Evolutionary conservation across 2,113 vertebrate species (phyloP).

Genomic region (Crotalus helleri): DNA sequence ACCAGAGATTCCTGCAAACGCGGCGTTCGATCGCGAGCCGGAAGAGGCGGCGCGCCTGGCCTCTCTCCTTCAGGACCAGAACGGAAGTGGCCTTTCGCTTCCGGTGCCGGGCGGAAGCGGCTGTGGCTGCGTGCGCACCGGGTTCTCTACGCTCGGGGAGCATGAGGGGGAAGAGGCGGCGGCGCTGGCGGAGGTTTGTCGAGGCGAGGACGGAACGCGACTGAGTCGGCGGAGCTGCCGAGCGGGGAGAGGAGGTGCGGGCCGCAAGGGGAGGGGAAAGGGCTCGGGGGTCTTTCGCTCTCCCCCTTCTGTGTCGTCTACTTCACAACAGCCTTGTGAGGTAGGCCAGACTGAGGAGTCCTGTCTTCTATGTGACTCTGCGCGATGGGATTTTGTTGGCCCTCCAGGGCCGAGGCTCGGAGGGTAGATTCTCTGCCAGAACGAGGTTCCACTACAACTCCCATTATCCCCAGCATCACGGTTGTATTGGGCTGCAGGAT

Average conservation of each 20-base stretch:
- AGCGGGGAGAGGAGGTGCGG: accelerated
- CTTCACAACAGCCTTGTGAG: neutral
- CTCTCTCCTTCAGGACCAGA: neutral
- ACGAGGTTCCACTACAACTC: neutral
- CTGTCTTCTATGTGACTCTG: neutral
- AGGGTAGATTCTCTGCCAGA: neutral
- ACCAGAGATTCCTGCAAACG: neutral
- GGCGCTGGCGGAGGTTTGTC: neutral
- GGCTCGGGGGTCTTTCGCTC: neutral
- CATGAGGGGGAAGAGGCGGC: neutral
- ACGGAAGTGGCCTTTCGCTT: neutral
- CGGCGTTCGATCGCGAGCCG: neutral
- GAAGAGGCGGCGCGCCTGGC: neutral
- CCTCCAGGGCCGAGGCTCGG: neutral
- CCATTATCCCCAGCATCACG: neutral
- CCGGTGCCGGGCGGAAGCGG: neutral
- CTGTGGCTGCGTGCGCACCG: neutral
- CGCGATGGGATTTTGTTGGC: neutral
- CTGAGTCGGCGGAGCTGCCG: neutral
- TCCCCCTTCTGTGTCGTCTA: neutral
- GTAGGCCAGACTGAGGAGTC: neutral
- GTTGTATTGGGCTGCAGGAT: neutral
- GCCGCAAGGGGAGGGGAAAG: neutral
- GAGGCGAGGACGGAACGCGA: neutral
- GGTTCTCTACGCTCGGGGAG: neutral